Base-by-base conservation (phyloP, 2,797 vertebrate species). In the Sebastolobus alascanus region DNA sequence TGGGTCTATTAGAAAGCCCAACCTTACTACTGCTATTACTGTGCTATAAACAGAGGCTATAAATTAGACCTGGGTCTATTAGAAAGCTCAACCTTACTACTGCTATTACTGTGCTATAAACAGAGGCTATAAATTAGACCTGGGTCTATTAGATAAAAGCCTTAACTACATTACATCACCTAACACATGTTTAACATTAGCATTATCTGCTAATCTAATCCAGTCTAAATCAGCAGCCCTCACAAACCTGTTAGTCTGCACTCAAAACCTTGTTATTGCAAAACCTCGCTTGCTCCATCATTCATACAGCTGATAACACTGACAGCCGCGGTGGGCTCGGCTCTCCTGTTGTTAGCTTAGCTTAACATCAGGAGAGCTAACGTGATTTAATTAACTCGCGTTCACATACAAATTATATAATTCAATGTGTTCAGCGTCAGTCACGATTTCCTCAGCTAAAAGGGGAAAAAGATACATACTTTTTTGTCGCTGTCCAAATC, bases 291-390 rank as follows among this genome's bases (percentile, higher is more conserved):
- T 50, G 55, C 74, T 86, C 79, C 86, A 90, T 90, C 91, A 80
- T 37, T 82, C 74, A 84, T 59, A 31, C 27, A 12, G 0, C 33
- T 69, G 78, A 77, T 40, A 59, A 27, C 61, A 77, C 20, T 78
- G 84, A 70, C 71, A 80, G 77, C 50, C 72, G 67, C 59, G 70
- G 79, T 79, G 88, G 90, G 90, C 86, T 92, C 16, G 89, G 90
- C 84, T 87, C 75, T 33, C 5, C 63, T 63, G 60, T 54, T 54
- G 66, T 55, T 43, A 80, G 86, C 87, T 58, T 38, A 80, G 86
- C 87, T 75, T 75, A 71, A 76, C 70, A 77, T 8, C 61, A 40
- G 43, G 64, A 10, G 54, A 25, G 56, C 60, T 64, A 65, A 66
- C 40, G n/a, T 10, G 1, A 0, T 1, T 63, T 54, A 1, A 18